Evolutionary conservation across 2,113 vertebrate species (phyloP).

Genomic region (Ptilorrhoa leucosticta): DNA sequence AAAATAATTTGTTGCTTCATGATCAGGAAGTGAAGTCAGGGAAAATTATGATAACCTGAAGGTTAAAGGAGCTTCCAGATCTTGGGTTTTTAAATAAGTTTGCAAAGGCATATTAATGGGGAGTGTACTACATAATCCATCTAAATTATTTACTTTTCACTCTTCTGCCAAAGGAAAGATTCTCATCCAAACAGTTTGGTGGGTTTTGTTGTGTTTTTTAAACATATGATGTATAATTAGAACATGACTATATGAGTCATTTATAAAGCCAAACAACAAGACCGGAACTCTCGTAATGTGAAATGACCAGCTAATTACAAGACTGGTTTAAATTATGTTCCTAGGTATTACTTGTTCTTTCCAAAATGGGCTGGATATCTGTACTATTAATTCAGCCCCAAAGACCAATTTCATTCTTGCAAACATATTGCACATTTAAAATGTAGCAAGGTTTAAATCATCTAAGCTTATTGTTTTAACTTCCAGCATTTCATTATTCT

Average conservation of each 20-base stretch:
- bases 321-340: conserved; percentile 34
- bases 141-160: conserved; percentile 13
- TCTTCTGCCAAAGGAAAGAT: conserved; percentile 19
- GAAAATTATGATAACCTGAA: conserved; percentile 8
- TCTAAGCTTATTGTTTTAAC: conserved; percentile 40
- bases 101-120: not conserved
- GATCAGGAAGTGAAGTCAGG: not conserved
- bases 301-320: conserved; percentile 52
- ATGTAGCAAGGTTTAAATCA: conserved; percentile 45
- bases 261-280: conserved; percentile 22
- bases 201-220: not conserved
- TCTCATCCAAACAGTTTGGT: not conserved
- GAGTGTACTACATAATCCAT: not conserved
- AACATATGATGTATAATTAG: not conserved
- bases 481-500: conserved; percentile 38
- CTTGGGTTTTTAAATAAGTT: not conserved
- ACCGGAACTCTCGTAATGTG: not conserved
- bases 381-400: conserved; percentile 39
- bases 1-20: not conserved
- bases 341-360: conserved; percentile 44
- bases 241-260: not conserved
- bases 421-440: conserved; percentile 57
- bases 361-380: conserved; percentile 16
- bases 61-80: not conserved
- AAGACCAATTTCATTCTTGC: conserved; percentile 54